Evolutionary conservation across 2,888 invertebrate genomes (phyloP).

Genomic region (Drosophila histrio): DNA sequence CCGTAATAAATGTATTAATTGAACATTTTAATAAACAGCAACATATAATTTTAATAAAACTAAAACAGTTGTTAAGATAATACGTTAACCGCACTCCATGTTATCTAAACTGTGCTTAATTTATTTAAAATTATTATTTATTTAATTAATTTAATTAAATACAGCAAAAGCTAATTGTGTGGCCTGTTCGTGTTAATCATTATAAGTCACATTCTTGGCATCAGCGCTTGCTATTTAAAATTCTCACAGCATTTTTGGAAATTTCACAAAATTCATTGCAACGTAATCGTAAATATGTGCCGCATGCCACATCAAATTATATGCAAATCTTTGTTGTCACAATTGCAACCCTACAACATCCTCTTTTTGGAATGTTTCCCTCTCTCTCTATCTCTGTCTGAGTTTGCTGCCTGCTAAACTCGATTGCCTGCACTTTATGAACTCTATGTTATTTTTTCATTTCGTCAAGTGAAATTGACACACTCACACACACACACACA

Average conservation of each 20-base stretch:
- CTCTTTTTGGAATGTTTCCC: neutral
- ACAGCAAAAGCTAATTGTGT: neutral
- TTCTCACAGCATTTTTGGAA: neutral
- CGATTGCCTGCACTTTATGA: constrained; percentile 20
- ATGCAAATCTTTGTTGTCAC: constrained; percentile 44
- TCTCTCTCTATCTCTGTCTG: neutral
- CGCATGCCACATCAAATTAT: constrained; percentile 23
- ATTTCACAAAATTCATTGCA: constrained; percentile 6
- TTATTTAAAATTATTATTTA: neutral
- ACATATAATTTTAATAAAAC: too few relatives aligned
- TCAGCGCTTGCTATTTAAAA: neutral
- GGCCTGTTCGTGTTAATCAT: too few relatives aligned
- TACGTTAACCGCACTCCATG: too few relatives aligned
- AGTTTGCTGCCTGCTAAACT: neutral
- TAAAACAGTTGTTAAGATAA: neutral
- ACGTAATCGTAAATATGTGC: constrained; percentile 2
- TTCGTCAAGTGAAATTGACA: constrained; percentile 52
- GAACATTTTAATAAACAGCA: too few relatives aligned
- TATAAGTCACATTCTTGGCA: too few relatives aligned
- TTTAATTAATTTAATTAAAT: neutral
- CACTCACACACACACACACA: neutral
- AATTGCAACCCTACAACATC: too few relatives aligned
- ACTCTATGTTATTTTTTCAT: constrained; percentile 60
- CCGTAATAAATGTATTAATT: too few relatives aligned
- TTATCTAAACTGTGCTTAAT: neutral